Base-by-base conservation (phyloP, 2,888 invertebrate species). In the Caenorhabditis drosophilae region DNA sequence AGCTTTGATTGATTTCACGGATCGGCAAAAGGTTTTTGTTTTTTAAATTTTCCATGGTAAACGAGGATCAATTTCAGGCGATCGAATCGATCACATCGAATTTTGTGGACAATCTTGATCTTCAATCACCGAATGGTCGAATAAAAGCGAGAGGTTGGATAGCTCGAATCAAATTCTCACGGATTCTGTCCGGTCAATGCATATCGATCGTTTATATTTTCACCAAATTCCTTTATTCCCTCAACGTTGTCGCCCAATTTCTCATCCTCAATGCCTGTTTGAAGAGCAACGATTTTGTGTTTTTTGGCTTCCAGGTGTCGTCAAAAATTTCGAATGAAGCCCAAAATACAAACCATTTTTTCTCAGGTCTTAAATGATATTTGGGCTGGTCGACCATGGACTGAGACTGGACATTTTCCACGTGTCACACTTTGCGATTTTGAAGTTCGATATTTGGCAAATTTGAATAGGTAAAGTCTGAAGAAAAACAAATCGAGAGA, bases 361-460 rank as follows among this genome's bases (percentile, higher is more conserved):
- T 59, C 38, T 9, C 52, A 79, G 76, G 79, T 81, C 0, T 61
- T 82, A 12, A 70, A 68, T 25, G 82, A 81, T 47, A 64, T 82
- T 34, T 59, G 69, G 44, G 55, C 63, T 3, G 82, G 82, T 7
- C 73, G 75, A 46, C 77, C 79, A 25, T 82, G 82, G 82, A 76
- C 78, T 2, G 80, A 80, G 40, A 77, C 78, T 6, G 82, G 81
- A 4, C 81, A 82, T 59, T 82, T 82, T 49, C 82, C 81, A 3
- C 57, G 82, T 15, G 80, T 79, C 4, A 80, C 79, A 2, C 73
- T 77, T 9, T 82, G 82, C 49, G 82, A 82, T 50, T 82, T 82
- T 47, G 80, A 82, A 71, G 82, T 82, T 31, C 75, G 82, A 20
- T 80, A 81, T 49, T 57, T 82, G 38, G 82, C 81, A 18, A 82